Evolutionary conservation across 2,113 vertebrate genomes (phyloP), one percentile per base, ranked within the genome.

Genomic region (Cyprinodon tularosa): DNA sequence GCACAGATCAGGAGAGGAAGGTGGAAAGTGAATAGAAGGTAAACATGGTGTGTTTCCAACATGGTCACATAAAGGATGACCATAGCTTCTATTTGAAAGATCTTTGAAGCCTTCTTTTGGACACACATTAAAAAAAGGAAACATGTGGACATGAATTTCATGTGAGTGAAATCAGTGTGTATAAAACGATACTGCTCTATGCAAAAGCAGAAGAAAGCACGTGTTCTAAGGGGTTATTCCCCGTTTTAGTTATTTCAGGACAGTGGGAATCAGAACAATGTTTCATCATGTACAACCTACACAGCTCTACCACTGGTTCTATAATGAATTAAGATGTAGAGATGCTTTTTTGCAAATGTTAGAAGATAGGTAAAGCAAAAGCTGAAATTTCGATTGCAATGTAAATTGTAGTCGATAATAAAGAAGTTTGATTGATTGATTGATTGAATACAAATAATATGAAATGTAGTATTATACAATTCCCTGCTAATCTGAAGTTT

Each of bases 11-110:
- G 71, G 57, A 79, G 50, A 84, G 47, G n/a, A 47, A 29, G 61
- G 13, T 70, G 13, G 45, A 84, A 61, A 69, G 57, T n/a, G n/a
- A 36, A 71, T 50, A 12, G 66, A 39, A 29, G 75, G 63, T 71
- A 70, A 78, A 78, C 61, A 71, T 2, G 68, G 60, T 72, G 68
- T 82, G 71, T 59, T 83, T 48, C 68, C 45, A 81, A 74, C 83
- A 74, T 63, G 53, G 59, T 71, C 22, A 83, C 67, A 59, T 48
- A 40, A 53, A 4, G 20, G 63, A 60, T n/a, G 12, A 42, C 40
- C 40, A 20, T 45, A 77, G 68, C 68, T 83, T 47, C 37, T 68
- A 22, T 29, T 29, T 8, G 57, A 72, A 59, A 37, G 68, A 80
- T 74, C 76, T 68, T 29, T 17, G 12, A 22, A 22, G 29, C 38